These are phyloP conservation scores for Aphidius ervi DNA, from an alignment of 1,140 invertebrate species.

Conservation along the genomic window DNA sequence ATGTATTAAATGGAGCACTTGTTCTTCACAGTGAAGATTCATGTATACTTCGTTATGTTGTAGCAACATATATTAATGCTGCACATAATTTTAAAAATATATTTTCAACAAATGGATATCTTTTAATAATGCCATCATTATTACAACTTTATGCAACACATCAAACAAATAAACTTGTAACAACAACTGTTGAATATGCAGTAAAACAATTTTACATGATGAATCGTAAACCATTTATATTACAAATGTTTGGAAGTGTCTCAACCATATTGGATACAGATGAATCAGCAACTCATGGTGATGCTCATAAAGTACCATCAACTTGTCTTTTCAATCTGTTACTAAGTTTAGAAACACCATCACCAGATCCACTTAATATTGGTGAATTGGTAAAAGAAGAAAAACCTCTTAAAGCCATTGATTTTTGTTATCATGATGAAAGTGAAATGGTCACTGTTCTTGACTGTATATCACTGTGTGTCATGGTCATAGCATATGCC, in stretches of 20 bases:
- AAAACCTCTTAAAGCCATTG: constrained; percentile 93
- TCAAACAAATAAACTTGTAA: constrained; percentile 93
- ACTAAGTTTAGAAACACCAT: constrained; percentile 85
- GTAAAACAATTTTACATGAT: constrained; percentile 98
- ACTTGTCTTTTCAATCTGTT: constrained; percentile 88
- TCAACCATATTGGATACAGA: constrained; percentile 95
- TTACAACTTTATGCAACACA: constrained; percentile 96
- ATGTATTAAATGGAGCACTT: constrained; percentile 96
- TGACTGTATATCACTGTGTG: constrained; percentile 91
- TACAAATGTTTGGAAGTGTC: constrained; percentile 98
- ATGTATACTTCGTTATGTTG: constrained; percentile 89
- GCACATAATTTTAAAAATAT: constrained; percentile 99
- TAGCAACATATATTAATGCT: constrained; percentile 96
- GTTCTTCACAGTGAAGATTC: constrained; percentile 96
- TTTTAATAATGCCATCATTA: constrained; percentile 96
- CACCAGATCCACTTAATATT: constrained; percentile 91
- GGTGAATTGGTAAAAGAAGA: constrained; percentile 93
- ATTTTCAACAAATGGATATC: constrained; percentile 95
- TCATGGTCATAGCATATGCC: constrained; percentile 96
- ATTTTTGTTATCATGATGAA: constrained; percentile 96
- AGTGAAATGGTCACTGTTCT: constrained; percentile 90
- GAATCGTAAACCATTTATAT: constrained; percentile 96
- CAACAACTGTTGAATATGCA: constrained; percentile 93
- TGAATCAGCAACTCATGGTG: constrained; percentile 76
- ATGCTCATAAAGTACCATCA: constrained; percentile 89